phyloP scores from a whole-genome alignment of 2,888 invertebrate species.

The Hydrotaea diabolus region DNA sequence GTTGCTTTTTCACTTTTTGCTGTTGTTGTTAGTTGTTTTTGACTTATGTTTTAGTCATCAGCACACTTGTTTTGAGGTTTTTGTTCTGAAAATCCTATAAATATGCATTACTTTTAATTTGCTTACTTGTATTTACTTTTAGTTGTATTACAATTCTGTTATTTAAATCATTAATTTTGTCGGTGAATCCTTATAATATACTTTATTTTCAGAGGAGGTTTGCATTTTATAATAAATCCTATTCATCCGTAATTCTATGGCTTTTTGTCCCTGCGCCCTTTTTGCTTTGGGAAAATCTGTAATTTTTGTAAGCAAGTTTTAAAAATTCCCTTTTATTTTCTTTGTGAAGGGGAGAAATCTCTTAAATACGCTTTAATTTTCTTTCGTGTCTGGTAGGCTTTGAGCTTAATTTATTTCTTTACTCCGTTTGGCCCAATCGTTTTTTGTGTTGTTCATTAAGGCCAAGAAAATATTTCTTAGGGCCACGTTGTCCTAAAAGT shows the following conservation, averaged over 20 bases:
- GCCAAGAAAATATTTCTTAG: background rate
- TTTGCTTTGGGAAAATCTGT: background rate
- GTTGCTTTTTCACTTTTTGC: too few relatives aligned
- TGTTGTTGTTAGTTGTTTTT: too few relatives aligned
- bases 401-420: background rate
- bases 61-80: too few relatives aligned
- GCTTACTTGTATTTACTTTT: too few relatives aligned
- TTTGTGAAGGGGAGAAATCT: slow-evolving; percentile 6
- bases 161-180: background rate
- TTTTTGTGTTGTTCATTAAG: background rate
- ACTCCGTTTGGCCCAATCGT: background rate
- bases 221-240: too few relatives aligned
- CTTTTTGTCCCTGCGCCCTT: background rate
- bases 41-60: too few relatives aligned
- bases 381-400: too few relatives aligned
- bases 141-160: too few relatives aligned
- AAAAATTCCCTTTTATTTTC: background rate
- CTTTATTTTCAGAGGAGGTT: too few relatives aligned
- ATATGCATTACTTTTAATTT: background rate
- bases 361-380: background rate
- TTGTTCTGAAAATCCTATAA: slow-evolving; percentile 20
- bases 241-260: too few relatives aligned
- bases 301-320: background rate
- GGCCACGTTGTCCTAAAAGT: background rate
- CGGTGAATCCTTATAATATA: too few relatives aligned